Base-by-base conservation (phyloP, 2,113 vertebrate species). In the Camelus bactrianus region DNA sequence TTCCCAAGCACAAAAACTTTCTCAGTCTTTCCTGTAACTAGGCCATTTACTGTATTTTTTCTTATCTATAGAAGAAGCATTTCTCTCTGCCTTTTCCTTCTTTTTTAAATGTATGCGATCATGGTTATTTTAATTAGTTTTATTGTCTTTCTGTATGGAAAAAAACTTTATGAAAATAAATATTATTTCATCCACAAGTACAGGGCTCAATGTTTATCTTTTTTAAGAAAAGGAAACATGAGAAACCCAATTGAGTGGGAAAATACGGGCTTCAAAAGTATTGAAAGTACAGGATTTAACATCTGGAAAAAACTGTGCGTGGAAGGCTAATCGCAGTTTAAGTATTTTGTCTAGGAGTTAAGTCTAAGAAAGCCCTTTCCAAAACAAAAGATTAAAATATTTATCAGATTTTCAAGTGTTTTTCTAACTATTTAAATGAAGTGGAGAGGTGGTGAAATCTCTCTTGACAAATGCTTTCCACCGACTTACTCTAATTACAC, bases 41-140 rank as follows among this genome's bases (percentile, higher is more conserved):
- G 0, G 58, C 22, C 24, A 69, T 72, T 93, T 11, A 50, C 2
- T 77, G 11, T 52, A 32, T 64, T 69, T 70, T 93, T 93, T 56
- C 50, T 69, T 77, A 30, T 30, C 0, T 69, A 28, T 19, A 30
- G 4, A 69, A 32, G 2, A 54, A 84, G 79, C 9, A 72, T 38
- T 38, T 91, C 32, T 82, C 19, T 72, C 73, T 91, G 32, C 4
- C 11, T 52, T 91, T 83, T 46, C 32, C 67, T 60, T 24, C 10
- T 79, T 56, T 73, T 50, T 4, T 5, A 42, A 85, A 81, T 75
- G 22, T 70, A 77, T 93, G 30, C 10, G 91, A 42, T n/a, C 14
- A 14, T 54, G 19, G 5, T 77, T 87, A 82, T 16, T 94, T 96
- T 86, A 65, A 46, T 42, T 91, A 70, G 13, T 64, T 89, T 92